Percentiles rank a stretch among this genome's conserved stretches.
Evolutionary conservation across 2,888 invertebrate genomes (phyloP).

Genomic region (Leptinotarsa haldemani): DNA sequence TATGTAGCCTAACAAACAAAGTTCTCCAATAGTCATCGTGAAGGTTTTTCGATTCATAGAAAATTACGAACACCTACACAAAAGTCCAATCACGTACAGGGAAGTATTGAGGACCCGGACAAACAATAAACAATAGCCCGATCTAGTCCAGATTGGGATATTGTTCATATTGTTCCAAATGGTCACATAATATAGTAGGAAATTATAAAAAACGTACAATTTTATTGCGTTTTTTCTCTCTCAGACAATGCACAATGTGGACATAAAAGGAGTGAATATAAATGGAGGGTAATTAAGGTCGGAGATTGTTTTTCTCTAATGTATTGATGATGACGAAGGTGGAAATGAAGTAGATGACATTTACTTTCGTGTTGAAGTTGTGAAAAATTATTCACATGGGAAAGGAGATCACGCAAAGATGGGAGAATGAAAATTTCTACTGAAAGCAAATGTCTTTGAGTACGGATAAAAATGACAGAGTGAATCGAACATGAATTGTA

Average conservation of each 20-base stretch:
- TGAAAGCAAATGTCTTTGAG: too few species aligned
- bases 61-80: slow-evolving; percentile 18
- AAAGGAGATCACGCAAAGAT: not conserved
- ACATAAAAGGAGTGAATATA: slow-evolving; percentile 36
- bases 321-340: slow-evolving; percentile 36
- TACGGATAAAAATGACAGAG: too few species aligned
- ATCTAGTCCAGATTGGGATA: slow-evolving; percentile 32
- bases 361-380: not conserved
- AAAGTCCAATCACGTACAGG: slow-evolving; percentile 35
- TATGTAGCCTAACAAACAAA: too few species aligned
- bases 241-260: slow-evolving; percentile 39
- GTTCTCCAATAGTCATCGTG: too few species aligned
- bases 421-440: not conserved
- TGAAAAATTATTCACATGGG: not conserved
- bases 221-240: slow-evolving; percentile 34
- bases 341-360: slow-evolving; percentile 28
- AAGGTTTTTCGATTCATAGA: too few species aligned
- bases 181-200: slow-evolving; percentile 22
- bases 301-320: slow-evolving; percentile 36
- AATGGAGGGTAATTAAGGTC: slow-evolving; percentile 39
- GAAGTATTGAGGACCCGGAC: slow-evolving; percentile 24
- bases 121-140: slow-evolving; percentile 40
- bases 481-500: too few species aligned
- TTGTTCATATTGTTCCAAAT: slow-evolving; percentile 17
- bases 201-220: slow-evolving; percentile 30